A percentile compares a stretch with the other conserved stretches of the same genome.
Evolutionary conservation across 2,888 invertebrate species (phyloP).

Genomic region (Pyrochroa serraticornis): DNA sequence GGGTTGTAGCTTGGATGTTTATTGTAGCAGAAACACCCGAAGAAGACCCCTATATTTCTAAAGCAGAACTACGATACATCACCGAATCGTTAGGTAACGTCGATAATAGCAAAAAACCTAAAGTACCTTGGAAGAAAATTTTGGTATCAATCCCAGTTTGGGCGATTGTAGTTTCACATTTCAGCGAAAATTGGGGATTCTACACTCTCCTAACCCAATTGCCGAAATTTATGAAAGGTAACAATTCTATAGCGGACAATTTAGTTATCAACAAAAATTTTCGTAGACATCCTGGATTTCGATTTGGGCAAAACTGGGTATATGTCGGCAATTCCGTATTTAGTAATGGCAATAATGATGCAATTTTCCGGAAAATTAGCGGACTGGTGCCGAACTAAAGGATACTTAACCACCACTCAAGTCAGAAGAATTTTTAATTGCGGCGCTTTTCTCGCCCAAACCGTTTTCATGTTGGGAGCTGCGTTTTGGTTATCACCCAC

Average conservation of each 20-base stretch:
- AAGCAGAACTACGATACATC: conserved; percentile 77
- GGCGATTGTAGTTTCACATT: conserved; percentile 83
- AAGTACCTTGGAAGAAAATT: conserved; percentile 79
- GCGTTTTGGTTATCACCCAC: conserved; percentile 72
- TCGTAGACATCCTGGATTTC: conserved; percentile 74
- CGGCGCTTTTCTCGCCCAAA: conserved; percentile 76
- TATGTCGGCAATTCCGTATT: conserved; percentile 84
- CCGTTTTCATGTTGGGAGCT: conserved; percentile 84
- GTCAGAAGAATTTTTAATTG: conserved; percentile 74
- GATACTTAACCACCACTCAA: conserved; percentile 73
- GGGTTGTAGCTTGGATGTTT: conserved; percentile 74
- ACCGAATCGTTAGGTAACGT: conserved; percentile 64
- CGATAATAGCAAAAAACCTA: conserved; percentile 59
- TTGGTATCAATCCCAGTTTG: conserved; percentile 79
- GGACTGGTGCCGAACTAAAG: conserved; percentile 73
- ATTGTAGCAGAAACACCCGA: conserved; percentile 77
- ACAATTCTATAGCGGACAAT: conserved; percentile 7
- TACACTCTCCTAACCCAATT: conserved; percentile 83
- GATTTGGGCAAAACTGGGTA: conserved; percentile 81
- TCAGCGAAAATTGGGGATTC: conserved; percentile 90
- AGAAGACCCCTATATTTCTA: conserved; percentile 73
- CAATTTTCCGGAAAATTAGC: conserved; percentile 83
- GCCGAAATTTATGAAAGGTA: conserved; percentile 84
- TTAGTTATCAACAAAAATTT: conserved; percentile 7
- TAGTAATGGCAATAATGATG: conserved; percentile 84